Conservation (phyloP, 2,113 vertebrate species). For the Ciconia maguari region DNA sequence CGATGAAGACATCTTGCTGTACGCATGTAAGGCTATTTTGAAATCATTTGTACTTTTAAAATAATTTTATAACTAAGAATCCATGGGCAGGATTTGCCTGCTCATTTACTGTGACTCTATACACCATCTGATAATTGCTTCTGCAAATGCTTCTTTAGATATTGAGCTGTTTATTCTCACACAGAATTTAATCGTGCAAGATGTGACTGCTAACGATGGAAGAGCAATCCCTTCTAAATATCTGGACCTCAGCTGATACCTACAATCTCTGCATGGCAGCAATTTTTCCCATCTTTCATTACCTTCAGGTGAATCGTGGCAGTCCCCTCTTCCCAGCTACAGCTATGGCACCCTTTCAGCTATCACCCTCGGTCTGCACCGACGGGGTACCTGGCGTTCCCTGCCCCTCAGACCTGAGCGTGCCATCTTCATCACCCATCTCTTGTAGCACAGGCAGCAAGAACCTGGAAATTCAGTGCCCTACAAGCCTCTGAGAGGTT, state of each 20-base stretch:
- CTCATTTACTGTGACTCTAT: not conserved
- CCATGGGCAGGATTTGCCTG: not conserved
- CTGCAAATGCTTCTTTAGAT: not conserved
- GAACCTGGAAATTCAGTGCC: not conserved
- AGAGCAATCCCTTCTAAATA: not conserved
- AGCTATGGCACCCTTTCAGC: not conserved
- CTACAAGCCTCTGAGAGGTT: not conserved
- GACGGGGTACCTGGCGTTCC: not conserved
- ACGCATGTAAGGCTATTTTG: not conserved
- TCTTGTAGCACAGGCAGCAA: not conserved
- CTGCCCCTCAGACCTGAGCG: not conserved
- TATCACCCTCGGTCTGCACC: not conserved
- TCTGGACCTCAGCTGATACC: not conserved
- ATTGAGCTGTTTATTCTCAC: not conserved
- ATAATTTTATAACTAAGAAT: not conserved
- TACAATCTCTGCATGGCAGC: not conserved
- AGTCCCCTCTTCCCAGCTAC: not conserved
- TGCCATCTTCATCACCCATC: not conserved
- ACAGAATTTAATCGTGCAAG: slow-evolving; percentile 4
- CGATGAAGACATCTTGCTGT: not conserved
- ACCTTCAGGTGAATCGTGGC: not conserved
- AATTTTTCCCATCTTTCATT: not conserved
- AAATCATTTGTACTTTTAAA: not conserved
- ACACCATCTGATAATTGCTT: not conserved
- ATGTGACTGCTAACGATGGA: not conserved